Percentiles rank a stretch among this genome's conserved stretches.
Conservation (phyloP, 2,797 vertebrate species). For the Danio choprae region DNA sequence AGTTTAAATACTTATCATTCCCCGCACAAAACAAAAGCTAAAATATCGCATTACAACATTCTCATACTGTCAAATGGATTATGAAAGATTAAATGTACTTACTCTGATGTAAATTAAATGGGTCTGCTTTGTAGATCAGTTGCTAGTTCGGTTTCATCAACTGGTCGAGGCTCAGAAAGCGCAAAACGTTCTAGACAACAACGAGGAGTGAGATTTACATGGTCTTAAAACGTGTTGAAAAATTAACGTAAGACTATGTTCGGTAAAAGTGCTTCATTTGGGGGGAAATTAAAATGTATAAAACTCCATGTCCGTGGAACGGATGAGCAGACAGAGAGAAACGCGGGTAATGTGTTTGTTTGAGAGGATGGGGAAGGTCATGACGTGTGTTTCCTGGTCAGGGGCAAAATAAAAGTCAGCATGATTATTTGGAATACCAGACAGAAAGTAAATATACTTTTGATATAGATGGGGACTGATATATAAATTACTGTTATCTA, state of each 20-base stretch:
- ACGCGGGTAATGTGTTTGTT: conserved; percentile 41
- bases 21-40: neutral
- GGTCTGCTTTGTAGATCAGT: neutral
- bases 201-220: neutral
- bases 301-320: neutral
- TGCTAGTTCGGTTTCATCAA: neutral
- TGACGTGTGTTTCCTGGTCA: conserved; percentile 25
- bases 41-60: neutral
- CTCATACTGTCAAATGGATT: neutral
- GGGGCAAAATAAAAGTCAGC: conserved; percentile 35
- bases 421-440: no score
- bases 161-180: neutral
- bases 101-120: neutral
- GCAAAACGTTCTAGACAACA: neutral
- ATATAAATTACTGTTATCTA: no score
- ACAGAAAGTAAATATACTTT: no score
- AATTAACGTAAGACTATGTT: neutral
- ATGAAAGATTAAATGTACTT: conserved; percentile 3
- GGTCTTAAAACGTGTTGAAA: neutral
- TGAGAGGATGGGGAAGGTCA: conserved; percentile 31
- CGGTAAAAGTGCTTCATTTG: neutral
- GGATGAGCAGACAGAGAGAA: neutral
- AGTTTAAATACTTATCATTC: neutral
- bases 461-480: no score
- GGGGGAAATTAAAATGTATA: neutral